Conservation (phyloP, 2,888 invertebrate species). For the Lasioglossum villosulum region DNA sequence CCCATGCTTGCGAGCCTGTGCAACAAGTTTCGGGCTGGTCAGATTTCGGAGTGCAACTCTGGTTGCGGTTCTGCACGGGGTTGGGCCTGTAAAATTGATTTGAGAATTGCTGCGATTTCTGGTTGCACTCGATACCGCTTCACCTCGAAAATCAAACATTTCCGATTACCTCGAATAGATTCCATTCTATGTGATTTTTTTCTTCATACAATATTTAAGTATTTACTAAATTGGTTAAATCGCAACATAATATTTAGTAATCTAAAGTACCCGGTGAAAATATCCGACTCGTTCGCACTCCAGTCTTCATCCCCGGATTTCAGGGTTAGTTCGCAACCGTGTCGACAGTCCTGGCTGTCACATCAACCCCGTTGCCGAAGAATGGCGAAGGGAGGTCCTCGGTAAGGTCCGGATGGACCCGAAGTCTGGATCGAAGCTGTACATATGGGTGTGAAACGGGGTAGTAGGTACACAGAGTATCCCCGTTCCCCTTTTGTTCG, state of each 20-base stretch:
- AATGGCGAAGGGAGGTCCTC: neutral
- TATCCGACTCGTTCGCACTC: neutral
- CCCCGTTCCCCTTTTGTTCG: slow-evolving; percentile 14
- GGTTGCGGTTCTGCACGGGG: neutral
- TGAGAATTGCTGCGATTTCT: neutral
- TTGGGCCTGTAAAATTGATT: neutral
- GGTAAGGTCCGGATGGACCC: slow-evolving; percentile 4
- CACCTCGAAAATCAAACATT: no score
- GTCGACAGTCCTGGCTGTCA: neutral
- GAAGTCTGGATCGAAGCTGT: slow-evolving; percentile 33
- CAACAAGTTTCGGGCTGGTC: slow-evolving; percentile 50
- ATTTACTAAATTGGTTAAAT: no score
- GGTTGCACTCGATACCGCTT: no score
- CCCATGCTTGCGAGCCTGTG: slow-evolving; percentile 10
- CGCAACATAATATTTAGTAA: no score
- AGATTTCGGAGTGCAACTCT: neutral
- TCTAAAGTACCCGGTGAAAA: neutral
- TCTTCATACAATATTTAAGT: no score
- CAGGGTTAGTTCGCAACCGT: neutral
- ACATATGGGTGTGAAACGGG: slow-evolving; percentile 57
- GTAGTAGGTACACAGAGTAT: slow-evolving; percentile 58
- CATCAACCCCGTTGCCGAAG: neutral
- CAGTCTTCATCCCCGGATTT: neutral
- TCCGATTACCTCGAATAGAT: no score
- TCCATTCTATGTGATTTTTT: no score